Evolutionary conservation across 2,888 invertebrate genomes (phyloP).

Genomic region (Melieria omissa): DNA sequence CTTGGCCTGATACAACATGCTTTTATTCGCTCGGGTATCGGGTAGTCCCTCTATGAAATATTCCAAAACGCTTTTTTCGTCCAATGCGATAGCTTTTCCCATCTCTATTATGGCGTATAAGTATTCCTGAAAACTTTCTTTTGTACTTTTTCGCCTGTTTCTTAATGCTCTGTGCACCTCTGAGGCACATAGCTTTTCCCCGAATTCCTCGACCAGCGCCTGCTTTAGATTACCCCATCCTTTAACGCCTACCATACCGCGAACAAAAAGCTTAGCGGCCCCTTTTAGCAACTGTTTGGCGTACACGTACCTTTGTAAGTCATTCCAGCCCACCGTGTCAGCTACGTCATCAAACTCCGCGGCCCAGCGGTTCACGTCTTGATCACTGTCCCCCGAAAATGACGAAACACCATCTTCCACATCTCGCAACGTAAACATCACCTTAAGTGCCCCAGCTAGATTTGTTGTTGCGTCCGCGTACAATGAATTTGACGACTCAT

Average conservation of each 20-base stretch:
- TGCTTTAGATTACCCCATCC: constrained; percentile 16
- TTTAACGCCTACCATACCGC: constrained; percentile 15
- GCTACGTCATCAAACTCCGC: constrained; percentile 32
- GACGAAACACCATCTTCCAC: too few relatives aligned
- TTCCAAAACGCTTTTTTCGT: constrained; percentile 34
- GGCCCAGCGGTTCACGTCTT: constrained; percentile 15
- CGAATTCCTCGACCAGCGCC: constrained; percentile 30
- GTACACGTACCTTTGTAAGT: constrained; percentile 15
- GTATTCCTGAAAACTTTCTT: constrained; percentile 28
- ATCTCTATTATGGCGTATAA: constrained; percentile 32
- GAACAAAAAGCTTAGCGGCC: constrained; percentile 31
- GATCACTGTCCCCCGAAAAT: not conserved
- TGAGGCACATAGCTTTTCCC: constrained; percentile 18
- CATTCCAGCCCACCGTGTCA: constrained; percentile 30
- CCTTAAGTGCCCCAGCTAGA: not conserved
- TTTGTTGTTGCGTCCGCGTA: not conserved
- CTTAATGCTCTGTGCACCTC: constrained; percentile 30
- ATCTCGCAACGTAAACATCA: too few relatives aligned
- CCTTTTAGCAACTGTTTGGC: constrained; percentile 10
- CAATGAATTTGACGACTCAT: not conserved
- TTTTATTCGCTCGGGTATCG: constrained; percentile 32
- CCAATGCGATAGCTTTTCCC: constrained; percentile 26
- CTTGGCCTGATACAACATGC: constrained; percentile 33
- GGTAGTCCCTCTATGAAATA: constrained; percentile 37
- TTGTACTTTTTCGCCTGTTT: constrained; percentile 17